Evolutionary conservation across 1,140 invertebrate species (phyloP), one percentile per base, ranked within the genome.

Genomic region (Papilio aristodemus): DNA sequence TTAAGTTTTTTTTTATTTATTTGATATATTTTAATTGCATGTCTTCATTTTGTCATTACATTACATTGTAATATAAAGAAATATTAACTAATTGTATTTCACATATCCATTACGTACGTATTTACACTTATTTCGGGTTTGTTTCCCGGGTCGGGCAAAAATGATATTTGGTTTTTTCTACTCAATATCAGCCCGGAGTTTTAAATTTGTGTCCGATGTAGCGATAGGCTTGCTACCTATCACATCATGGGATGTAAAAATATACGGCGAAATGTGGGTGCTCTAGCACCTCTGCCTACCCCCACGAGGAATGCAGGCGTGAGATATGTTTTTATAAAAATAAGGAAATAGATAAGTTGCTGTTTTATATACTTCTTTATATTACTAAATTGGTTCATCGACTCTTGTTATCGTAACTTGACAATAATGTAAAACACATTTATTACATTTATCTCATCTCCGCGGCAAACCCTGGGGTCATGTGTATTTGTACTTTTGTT

Each of bases 391-490:
- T 59, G 32, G 74, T 71, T 76, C 74, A 76, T 71, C 73, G 58
- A 41, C 63, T 67, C 38, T 54, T 50, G 39, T 66, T 64, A 43
- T 71, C 43, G 59, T 58, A 27, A 43, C 58, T 67, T 67, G 46
- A 59, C 27, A 60, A 32, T 68, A 72, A 36, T 46, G 54, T 66
- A 39, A 54, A 64, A 74, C 14, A 70, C 11, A 67, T 43, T 43
- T 64, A 17, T 60, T 8, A 60, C 66, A 60, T 77, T 69, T 76
- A 81, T 77, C 77, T 74, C 67, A 70, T 72, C 69, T 75, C 37
- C 57, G 43, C 62, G 75, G 73, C 71, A 75, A n/a, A 60, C 71
- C 73, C 77, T 73, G 71, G 67, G 73, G 77, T 79, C 77, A 81
- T 62, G 72, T 73, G 46, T 72, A 70, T 73, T 72, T 73, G 63